Evolutionary conservation across 1,140 invertebrate genomes (phyloP), one percentile per base, ranked within the genome.

Genomic region (Agrypnia vestita): DNA sequence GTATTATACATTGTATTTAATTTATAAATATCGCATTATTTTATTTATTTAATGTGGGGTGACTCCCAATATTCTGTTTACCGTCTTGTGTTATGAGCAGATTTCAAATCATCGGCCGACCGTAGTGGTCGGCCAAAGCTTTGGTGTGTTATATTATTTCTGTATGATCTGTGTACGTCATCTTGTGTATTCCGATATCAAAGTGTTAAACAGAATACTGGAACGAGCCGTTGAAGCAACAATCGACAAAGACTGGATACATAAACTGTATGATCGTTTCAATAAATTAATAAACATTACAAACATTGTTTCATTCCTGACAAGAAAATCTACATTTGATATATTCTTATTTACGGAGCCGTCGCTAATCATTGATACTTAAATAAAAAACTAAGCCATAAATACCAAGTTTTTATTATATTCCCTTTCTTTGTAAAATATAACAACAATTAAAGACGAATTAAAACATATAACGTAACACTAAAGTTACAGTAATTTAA

Each of bases 241-340:
- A 82, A 81, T 78, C 71, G 74, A 81, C 80, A 81, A 81, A 82
- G 81, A 82, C 81, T 82, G 81, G 81, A 82, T 76, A 82, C 75
- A 82, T 79, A 79, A 78, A 73, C 74, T 82, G 81, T 79, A 79
- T 82, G 81, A 79, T 73, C 72, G 80, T 79, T 81, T 79, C 77
- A 82, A 82, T 79, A 82, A 82, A 82, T 79, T 73, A 71, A 79
- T 79, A 77, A 82, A 82, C 67, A 75, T 35, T 71, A 71, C 61
- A 15, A 7, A n/a, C n/a, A 17, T 44, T 78, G 53, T 72, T 78
- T 53, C 69, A 76, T 46, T 76, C n/a, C n/a, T n/a, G n/a, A n/a
- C n/a, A n/a, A n/a, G n/a, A n/a, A n/a, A n/a, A n/a, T n/a, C n/a
- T n/a, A n/a, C n/a, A n/a, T n/a, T n/a, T n/a, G n/a, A n/a, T n/a